Conservation (phyloP, 1,140 invertebrate species). For the Monomorium pharaonis region DNA sequence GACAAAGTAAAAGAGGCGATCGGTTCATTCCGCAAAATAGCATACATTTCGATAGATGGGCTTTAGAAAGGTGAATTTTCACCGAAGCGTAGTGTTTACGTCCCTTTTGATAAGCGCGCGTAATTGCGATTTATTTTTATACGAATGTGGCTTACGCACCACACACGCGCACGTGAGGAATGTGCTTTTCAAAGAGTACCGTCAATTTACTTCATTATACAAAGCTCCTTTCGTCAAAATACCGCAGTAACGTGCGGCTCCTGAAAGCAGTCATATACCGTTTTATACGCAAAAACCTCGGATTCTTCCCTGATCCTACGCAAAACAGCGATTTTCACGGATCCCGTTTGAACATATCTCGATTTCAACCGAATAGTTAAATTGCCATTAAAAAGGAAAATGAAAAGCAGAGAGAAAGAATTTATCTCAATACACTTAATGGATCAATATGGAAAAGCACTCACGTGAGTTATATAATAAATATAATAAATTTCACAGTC, state of each 20-base stretch:
- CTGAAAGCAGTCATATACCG: background rate
- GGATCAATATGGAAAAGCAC: background rate
- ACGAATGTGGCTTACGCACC: constrained; percentile 11
- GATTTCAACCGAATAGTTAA: background rate
- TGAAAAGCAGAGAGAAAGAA: background rate
- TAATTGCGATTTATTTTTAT: constrained; percentile 24
- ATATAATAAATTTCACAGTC: background rate
- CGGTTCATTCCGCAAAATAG: constrained; percentile 28
- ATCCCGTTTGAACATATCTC: background rate
- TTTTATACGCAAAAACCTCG: background rate
- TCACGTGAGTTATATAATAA: background rate
- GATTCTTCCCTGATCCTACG: background rate
- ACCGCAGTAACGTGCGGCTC: background rate
- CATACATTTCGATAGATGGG: constrained; percentile 25
- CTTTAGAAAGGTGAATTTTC: constrained; percentile 17
- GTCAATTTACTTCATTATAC: constrained; percentile 25
- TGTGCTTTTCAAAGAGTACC: background rate
- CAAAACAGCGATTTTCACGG: background rate
- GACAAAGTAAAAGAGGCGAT: constrained; percentile 1
- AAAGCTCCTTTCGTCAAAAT: background rate
- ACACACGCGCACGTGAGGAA: background rate
- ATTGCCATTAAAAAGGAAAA: background rate
- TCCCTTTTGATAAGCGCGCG: constrained; percentile 5
- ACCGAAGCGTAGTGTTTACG: background rate
- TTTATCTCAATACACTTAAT: background rate